phyloP scores from a whole-genome alignment of 1,140 invertebrate genomes.

The Eciton burchellii region DNA sequence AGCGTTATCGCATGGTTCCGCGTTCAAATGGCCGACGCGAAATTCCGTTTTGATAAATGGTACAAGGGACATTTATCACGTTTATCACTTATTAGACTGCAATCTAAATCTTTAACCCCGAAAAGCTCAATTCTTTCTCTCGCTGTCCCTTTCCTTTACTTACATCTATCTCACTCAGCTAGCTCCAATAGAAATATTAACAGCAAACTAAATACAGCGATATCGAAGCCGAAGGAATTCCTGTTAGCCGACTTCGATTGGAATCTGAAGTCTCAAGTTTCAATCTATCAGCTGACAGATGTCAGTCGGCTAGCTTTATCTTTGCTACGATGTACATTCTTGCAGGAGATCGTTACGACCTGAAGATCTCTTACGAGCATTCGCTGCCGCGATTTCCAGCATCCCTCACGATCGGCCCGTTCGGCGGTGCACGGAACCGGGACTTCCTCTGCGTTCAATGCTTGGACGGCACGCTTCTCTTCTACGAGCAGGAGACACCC shows the following conservation, averaged over 20 bases:
- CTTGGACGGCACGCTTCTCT: constrained; percentile 92
- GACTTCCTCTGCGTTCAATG: constrained; percentile 95
- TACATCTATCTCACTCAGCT: background rate
- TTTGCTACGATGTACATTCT: background rate
- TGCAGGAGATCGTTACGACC: constrained; percentile 88
- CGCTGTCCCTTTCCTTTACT: too few relatives aligned
- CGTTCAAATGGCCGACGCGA: background rate
- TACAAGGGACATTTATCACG: background rate
- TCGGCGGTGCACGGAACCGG: constrained; percentile 91
- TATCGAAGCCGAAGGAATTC: background rate
- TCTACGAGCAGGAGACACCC: constrained; percentile 96
- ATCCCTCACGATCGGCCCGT: constrained; percentile 91
- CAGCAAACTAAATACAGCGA: background rate
- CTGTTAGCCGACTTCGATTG: background rate
- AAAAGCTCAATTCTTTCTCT: too few relatives aligned
- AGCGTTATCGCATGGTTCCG: background rate
- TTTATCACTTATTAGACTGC: background rate
- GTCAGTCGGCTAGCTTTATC: background rate
- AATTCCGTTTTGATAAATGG: constrained; percentile 20
- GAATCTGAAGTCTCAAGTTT: background rate
- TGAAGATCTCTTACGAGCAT: constrained; percentile 89
- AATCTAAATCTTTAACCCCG: background rate
- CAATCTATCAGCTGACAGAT: background rate
- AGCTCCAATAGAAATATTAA: background rate
- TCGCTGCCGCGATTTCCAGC: constrained; percentile 88